These are phyloP conservation scores for Calyptommatus sinebrachiatus DNA, from an alignment of 2,113 vertebrate species.

Conservation along the genomic window DNA sequence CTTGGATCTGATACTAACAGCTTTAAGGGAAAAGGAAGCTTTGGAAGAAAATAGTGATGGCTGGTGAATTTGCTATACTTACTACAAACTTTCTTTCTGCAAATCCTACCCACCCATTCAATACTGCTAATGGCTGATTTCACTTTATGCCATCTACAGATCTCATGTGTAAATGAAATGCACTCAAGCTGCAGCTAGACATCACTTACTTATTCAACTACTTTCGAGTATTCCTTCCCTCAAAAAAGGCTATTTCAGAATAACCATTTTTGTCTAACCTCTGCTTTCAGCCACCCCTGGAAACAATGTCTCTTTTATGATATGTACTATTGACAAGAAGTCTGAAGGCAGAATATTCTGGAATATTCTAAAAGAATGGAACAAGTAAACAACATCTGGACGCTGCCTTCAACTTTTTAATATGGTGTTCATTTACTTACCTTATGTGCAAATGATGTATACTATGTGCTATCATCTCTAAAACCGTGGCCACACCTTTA, in stretches of 20 bases:
- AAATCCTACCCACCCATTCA: not conserved
- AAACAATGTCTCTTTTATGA: no score
- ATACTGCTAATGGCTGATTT: slow-evolving; percentile 12
- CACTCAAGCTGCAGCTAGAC: not conserved
- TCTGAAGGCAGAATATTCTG: no score
- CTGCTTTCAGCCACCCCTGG: no score
- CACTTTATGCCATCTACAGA: not conserved
- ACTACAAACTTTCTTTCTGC: not conserved
- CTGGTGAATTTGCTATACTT: slow-evolving; percentile 59
- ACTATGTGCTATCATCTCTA: not conserved
- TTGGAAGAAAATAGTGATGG: slow-evolving; percentile 54
- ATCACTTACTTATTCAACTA: no score
- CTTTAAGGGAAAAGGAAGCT: slow-evolving; percentile 72
- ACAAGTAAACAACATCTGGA: no score
- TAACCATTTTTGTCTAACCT: no score
- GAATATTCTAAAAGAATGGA: no score
- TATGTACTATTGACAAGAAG: no score
- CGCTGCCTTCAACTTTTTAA: no score
- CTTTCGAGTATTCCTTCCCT: no score
- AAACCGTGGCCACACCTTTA: not conserved
- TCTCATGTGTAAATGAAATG: slow-evolving; percentile 17
- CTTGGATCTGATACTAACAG: slow-evolving; percentile 70
- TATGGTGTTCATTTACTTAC: slow-evolving; percentile 8
- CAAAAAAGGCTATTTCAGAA: no score
- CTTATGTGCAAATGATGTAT: slow-evolving; percentile 3